Base-by-base conservation (phyloP, 2,888 invertebrate genomes). In the Chymomyza amoena region DNA sequence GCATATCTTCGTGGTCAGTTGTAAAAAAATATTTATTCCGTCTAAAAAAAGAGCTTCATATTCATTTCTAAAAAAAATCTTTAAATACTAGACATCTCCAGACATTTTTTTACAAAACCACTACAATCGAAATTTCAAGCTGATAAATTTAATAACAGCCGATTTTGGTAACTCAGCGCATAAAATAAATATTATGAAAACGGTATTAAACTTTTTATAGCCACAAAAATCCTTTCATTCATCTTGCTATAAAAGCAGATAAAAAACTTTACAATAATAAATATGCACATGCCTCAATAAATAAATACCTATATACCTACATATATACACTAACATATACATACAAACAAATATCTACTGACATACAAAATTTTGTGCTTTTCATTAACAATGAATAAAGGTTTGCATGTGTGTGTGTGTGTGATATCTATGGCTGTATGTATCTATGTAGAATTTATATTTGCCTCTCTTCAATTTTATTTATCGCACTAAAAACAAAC, bases 331-430 rank as follows among this genome's bases (percentile, higher is more conserved):
- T 57, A 18, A 63, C 25, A 9, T 36, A 25, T 36, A 25, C 25
- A 25, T 25, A 25, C 25, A 32, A 9, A 32, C n/a, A n/a, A 6
- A 32, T 32, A 32, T 32, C 32, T 32, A 32, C 39, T 45, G 39
- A 45, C 39, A 54, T 54, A 54, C 18, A 32, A 20, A 54, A 77
- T 80, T 63, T 73, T 73, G 68, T 70, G 75, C 69, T 85, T 77
- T 84, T 75, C 75, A 85, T 83, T 87, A 81, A 81, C 88, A 81
- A 81, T 85, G 75, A 81, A 87, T 54, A 54, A 54, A 54, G 0
- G 6, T 20, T 54, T 45, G 13, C 13, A 45, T 45, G 39, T 45
- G 32, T 32, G 32, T 16, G n/a, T 16, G 51, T 51, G 51, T 51
- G 18, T 13, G 39, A 45, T 54, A 18, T 54, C 54, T 54, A 9